Evolutionary conservation across 2,113 vertebrate genomes (phyloP).

Genomic region (Pogonocichla stellata): DNA sequence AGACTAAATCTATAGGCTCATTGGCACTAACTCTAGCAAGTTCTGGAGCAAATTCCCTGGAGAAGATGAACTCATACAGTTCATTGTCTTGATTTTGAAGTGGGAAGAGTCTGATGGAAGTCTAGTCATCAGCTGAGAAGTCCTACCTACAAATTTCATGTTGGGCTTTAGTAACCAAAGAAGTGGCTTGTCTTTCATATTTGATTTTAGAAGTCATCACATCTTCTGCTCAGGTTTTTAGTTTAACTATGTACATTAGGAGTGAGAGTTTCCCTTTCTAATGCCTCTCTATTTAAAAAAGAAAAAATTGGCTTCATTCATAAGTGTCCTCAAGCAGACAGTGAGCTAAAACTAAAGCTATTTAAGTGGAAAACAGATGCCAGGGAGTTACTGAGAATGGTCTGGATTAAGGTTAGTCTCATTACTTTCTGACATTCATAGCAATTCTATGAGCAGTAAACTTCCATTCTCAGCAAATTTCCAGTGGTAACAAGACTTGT

Average conservation of each 20-base stretch:
- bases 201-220: neutral
- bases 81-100: slow-evolving; percentile 1
- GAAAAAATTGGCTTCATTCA: neutral
- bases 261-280: neutral
- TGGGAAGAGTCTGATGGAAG: neutral
- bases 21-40: neutral
- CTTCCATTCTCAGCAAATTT: slow-evolving; percentile 5
- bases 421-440: neutral
- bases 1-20: neutral
- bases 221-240: neutral
- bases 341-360: slow-evolving; percentile 8
- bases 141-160: neutral
- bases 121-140: neutral
- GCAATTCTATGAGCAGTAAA: neutral
- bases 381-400: neutral
- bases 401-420: slow-evolving; percentile 4
- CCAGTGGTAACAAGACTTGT: neutral
- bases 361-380: neutral
- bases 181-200: neutral
- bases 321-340: neutral
- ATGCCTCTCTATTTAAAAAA: neutral
- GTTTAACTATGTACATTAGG: neutral
- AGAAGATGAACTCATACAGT: neutral
- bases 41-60: neutral
- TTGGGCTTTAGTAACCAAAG: neutral